Base-by-base conservation (phyloP, 2,797 vertebrate species). In the Epinephelus malabaricus region DNA sequence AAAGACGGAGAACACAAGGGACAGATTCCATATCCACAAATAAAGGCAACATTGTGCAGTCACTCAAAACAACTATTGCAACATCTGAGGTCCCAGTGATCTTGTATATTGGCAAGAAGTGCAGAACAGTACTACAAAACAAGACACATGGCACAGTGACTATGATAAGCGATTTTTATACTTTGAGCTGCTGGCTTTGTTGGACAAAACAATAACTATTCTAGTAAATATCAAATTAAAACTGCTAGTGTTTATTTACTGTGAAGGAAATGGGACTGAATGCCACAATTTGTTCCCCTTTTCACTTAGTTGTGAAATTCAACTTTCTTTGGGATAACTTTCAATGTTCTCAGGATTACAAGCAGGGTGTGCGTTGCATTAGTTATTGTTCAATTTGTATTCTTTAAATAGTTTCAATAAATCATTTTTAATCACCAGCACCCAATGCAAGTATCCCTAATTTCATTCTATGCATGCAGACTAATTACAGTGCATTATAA, bases 381-480 rank as follows among this genome's bases (percentile, higher is more conserved):
- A 51, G 17, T 71, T 64, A 73, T 74, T 58, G 30, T 73, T 79
- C 43, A 25, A 58, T 80, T 75, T 49, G 8, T 56, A 30, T 43
- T 79, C 11, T 76, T 81, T 63, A 56, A 83, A 79, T 73, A 82
- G 59, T 67, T 64, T 74, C 23, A 79, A 90, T 89, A 86, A 86
- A 92, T 92, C 84, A 91, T 91, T 60, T 91, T 81, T 87, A 88
- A 89, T 88, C 69, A 86, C 75, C 81, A 75, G 81, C 66, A 85
- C 40, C 69, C 46, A 73, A 77, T 85, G 65, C 45, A 78, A 63
- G 55, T 65, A 71, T 79, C 62, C 19, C 43, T 82, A 78, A 86
- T 85, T 87, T 84, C 17, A 85, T 83, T 89, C 46, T 65, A 34
- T 67, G 72, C 65, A 85, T 75, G 70, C 38, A 70, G 61, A 79